Base-by-base conservation (phyloP, 2,888 invertebrate species). In the Idaea aversata region DNA sequence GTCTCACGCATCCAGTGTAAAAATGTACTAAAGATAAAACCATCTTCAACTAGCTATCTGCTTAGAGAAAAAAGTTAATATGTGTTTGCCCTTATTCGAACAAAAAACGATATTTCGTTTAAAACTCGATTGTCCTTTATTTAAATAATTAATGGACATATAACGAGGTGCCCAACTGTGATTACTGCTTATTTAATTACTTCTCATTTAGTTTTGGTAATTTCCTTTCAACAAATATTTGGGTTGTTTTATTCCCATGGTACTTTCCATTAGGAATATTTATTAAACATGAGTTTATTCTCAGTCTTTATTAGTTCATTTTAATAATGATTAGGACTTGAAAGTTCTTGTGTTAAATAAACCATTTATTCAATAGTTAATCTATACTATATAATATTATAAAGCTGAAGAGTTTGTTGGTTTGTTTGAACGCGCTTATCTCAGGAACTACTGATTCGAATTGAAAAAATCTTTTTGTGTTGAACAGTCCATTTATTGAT, bases 121-220 rank as follows among this genome's bases (percentile, higher is more conserved):
- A 47, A 47, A 47, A 47, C 47, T 47, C 47, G 47, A 47, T 47
- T 47, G 47, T 47, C 47, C 47, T 47, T 47, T 47, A 59, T 59
- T 69, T 65, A 68, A 59, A 61, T 70, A 72, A 73, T 72, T 70
- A 72, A 73, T 67, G 62, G 63, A 66, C 62, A 64, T 47, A 58
- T 64, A 71, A 69, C 62, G 65, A 70, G 69, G 61, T 63, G 34
- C 59, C 70, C 69, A 61, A 66, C 72, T 61, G 70, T 63, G 71
- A 71, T 71, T 74, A 70, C 68, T 68, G 70, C 68, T 66, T 38
- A 61, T 68, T 64, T 67, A 68, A 69, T 71, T 71, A 70, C 47
- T 36, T 63, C 62, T 61, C 67, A 59, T 67, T 38, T 61, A 34
- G 59, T 69, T 67, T 34, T 36, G 63, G 47, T 7, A 10, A 47